Conservation (phyloP, 1,140 invertebrate genomes). For the Metaphire vulgaris region DNA sequence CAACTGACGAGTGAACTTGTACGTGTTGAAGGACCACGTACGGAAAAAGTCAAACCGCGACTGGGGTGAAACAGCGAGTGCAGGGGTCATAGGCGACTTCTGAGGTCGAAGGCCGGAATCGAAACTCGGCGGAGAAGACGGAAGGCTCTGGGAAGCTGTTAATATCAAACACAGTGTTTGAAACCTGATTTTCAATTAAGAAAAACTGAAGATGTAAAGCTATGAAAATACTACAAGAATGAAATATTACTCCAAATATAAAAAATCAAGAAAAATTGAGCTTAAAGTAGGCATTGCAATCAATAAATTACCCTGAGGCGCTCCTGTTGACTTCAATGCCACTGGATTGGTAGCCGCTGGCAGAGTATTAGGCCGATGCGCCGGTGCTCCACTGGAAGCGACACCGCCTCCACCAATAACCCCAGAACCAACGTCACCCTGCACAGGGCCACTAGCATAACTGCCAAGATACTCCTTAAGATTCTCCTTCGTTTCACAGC, state of each 20-base stretch:
- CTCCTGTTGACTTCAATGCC: background rate
- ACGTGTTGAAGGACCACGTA: conserved; percentile 94
- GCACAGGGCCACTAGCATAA: background rate
- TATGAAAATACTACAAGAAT: background rate
- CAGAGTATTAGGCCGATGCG: background rate
- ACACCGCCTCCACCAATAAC: background rate
- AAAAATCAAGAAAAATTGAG: background rate
- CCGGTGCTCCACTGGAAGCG: background rate
- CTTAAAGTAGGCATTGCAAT: too few relatives aligned
- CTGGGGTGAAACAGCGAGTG: conserved; percentile 35
- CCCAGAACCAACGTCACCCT: background rate
- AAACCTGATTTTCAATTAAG: background rate
- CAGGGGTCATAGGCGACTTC: conserved; percentile 3
- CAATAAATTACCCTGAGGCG: background rate
- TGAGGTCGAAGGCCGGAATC: background rate
- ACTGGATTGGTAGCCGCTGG: background rate
- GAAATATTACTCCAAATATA: background rate
- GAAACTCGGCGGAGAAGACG: background rate
- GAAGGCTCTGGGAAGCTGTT: background rate
- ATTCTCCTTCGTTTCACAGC: background rate
- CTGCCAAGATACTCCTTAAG: background rate
- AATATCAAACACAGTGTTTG: background rate
- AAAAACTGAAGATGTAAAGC: background rate
- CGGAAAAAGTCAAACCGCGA: conserved; percentile 71
- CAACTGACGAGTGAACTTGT: conserved; percentile 90